Percentiles rank a stretch among this genome's conserved stretches.
phyloP scores from a whole-genome alignment of 2,888 invertebrate genomes.

The Mimas tiliae region DNA sequence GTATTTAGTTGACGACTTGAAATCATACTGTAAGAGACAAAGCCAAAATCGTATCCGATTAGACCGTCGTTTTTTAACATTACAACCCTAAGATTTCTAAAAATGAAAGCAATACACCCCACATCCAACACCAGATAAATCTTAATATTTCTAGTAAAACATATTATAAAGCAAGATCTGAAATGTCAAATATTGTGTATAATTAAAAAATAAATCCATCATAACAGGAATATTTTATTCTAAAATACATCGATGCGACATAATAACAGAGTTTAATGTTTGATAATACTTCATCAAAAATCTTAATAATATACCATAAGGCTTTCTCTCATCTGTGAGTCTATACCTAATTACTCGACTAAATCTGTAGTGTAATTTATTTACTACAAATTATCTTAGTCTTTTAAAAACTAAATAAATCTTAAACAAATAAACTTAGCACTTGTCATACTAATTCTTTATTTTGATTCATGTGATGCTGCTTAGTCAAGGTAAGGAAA shows the following conservation, averaged over 20 bases:
- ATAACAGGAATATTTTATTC: neutral
- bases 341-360: too few relatives aligned
- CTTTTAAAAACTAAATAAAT: too few relatives aligned
- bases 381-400: too few relatives aligned
- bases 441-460: too few relatives aligned
- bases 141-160: neutral
- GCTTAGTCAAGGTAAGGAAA: too few relatives aligned
- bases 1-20: too few relatives aligned
- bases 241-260: constrained; percentile 24
- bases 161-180: neutral
- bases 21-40: too few relatives aligned
- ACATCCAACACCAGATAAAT: neutral
- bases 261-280: constrained; percentile 6
- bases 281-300: constrained; percentile 6
- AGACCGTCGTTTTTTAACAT: neutral
- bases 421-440: too few relatives aligned
- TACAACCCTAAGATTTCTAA: too few relatives aligned
- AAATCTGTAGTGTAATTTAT: too few relatives aligned
- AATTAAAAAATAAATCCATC: neutral
- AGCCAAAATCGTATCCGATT: neutral
- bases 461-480: too few relatives aligned
- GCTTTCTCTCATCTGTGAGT: too few relatives aligned
- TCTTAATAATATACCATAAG: constrained; percentile 1
- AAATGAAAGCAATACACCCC: neutral
- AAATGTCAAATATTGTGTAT: neutral